Base-by-base conservation (phyloP, 2,797 vertebrate genomes). In the Psittacula echo region DNA sequence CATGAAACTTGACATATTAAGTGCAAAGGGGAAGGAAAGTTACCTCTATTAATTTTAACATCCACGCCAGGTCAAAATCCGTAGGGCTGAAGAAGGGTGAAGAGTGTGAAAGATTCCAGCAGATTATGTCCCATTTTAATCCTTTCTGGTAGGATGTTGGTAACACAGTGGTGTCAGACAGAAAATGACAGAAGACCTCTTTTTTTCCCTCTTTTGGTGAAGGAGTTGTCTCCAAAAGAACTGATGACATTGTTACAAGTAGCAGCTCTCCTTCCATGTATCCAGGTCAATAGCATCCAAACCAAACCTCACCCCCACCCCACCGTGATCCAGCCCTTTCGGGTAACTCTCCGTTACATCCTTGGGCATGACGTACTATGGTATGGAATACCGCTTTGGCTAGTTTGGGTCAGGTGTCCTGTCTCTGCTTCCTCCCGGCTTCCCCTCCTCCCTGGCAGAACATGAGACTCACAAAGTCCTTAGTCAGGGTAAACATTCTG, bases 81-180 rank as follows among this genome's bases (percentile, higher is more conserved):
- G 0, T 2, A 21, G 16, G 21, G 27, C 1, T n/a, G 41, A 62
- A n/a, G 7, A 26, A 32, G 27, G 56, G 21, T 14, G 20, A 62
- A 42, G 34, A 4, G 2, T 39, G n/a, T 39, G 27, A 54, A 19
- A 27, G 23, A 21, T 24, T 81, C 30, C 76, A 41, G 44, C 10
- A 26, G 15, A 6, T 2, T 42, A 13, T 68, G 41, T 26, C 23
- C 37, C 12, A 1, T 42, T 27, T 62, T 44, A 70, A 17, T 20
- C 5, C 21, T 53, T 82, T 62, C n/a, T 71, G 58, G n/a, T 13
- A 62, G 42, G 53, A 37, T n/a, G 7, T 7, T 61, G 47, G 7
- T 24, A 15, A 27, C 39, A 39, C 48, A 39, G 23, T 18, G 19
- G 7, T 13, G 1, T 77, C 41, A 67, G 74, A 19, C 9, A 79